phyloP scores from a whole-genome alignment of 1,140 invertebrate genomes.

The Trialeurodes vaporariorum region DNA sequence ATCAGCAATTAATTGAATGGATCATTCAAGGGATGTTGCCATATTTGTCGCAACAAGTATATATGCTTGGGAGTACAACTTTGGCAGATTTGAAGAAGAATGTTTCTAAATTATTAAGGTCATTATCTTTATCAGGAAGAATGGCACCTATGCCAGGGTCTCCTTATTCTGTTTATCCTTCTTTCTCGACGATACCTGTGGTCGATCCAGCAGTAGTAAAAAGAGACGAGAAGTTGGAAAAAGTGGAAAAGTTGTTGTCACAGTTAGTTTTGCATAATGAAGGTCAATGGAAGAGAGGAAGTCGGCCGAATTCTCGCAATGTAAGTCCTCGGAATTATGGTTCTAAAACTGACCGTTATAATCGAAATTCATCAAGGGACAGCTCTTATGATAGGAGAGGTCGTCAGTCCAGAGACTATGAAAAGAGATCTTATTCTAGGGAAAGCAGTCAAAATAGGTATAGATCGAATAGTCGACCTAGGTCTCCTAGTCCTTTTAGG shows the following conservation, averaged over 20 bases:
- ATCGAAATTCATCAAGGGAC: background rate
- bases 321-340: background rate
- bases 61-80: background rate
- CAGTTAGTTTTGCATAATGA: background rate
- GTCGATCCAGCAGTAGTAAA: background rate
- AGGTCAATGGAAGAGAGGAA: background rate
- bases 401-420: background rate
- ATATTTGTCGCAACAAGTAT: background rate
- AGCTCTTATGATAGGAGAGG: background rate
- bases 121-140: too few species aligned
- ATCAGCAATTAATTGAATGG: background rate
- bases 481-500: too few species aligned
- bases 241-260: background rate
- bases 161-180: too few species aligned
- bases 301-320: background rate
- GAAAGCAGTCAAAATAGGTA: too few species aligned
- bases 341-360: background rate
- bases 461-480: too few species aligned
- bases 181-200: background rate
- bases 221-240: background rate
- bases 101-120: background rate
- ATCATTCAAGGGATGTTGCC: background rate
- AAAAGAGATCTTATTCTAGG: background rate
- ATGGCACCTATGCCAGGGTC: too few species aligned
- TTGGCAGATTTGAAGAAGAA: background rate